Evolutionary conservation across 2,888 invertebrate species (phyloP).

Genomic region (Leptopilina drosophilae): DNA sequence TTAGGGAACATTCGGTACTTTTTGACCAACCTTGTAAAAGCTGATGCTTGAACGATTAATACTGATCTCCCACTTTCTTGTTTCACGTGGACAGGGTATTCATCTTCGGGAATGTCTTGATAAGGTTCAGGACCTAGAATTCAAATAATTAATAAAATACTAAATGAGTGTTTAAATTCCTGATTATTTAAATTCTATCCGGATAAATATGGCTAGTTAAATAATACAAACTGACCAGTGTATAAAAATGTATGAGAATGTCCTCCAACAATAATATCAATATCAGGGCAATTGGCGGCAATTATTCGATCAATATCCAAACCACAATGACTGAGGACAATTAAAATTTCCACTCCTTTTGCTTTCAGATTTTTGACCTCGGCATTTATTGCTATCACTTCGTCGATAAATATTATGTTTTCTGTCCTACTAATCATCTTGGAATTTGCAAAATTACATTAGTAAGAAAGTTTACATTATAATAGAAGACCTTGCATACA

Average conservation of each 20-base stretch:
- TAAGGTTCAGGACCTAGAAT: conserved; percentile 65
- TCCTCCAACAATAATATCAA: conserved; percentile 91
- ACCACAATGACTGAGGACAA: conserved; percentile 91
- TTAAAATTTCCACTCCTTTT: conserved; percentile 86
- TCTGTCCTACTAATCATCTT: conserved; percentile 76
- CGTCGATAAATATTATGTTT: conserved; percentile 84
- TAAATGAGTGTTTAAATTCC: too few species aligned
- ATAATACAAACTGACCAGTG: conserved; percentile 72
- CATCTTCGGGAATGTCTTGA: conserved; percentile 77
- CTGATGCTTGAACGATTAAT: conserved; percentile 85
- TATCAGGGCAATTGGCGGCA: conserved; percentile 82
- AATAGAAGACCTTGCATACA: too few species aligned
- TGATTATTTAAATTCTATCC: too few species aligned
- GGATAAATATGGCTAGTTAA: too few species aligned
- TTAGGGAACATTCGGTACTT: too few species aligned
- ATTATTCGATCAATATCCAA: conserved; percentile 83
- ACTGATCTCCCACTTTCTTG: conserved; percentile 80
- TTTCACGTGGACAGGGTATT: conserved; percentile 85
- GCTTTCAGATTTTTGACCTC: conserved; percentile 82
- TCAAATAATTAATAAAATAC: too few species aligned
- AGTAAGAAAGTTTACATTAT: too few species aligned
- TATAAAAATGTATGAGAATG: conserved; percentile 90
- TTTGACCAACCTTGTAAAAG: conserved; percentile 81
- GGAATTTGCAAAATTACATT: not conserved
- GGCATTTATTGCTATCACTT: conserved; percentile 82